Evolutionary conservation across 2,888 invertebrate species (phyloP).

Genomic region (Apoderus coryli): DNA sequence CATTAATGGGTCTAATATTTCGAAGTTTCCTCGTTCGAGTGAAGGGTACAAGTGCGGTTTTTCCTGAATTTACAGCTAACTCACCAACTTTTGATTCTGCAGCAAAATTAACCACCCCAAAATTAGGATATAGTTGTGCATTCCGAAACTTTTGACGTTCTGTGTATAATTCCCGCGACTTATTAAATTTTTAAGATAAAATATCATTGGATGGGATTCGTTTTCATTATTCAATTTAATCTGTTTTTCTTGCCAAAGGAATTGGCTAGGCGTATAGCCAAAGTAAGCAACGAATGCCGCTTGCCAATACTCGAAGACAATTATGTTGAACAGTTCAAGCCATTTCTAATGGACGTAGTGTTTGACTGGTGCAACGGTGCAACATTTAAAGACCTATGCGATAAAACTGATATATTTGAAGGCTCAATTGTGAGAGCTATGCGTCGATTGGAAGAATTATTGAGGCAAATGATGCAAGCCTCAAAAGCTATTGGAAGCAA

Average conservation of each 20-base stretch:
- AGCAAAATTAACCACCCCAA: too few species aligned
- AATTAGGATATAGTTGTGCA: too few species aligned
- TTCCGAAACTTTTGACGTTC: too few species aligned
- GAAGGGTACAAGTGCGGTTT: too few species aligned
- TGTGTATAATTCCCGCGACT: too few species aligned
- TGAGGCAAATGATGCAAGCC: conserved; percentile 88
- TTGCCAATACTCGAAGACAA: conserved; percentile 78
- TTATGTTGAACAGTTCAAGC: conserved; percentile 84
- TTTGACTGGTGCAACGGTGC: conserved; percentile 90
- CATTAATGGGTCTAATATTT: too few species aligned
- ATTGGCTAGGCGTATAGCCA: conserved; percentile 79
- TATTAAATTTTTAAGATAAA: too few species aligned
- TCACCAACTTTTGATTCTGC: too few species aligned
- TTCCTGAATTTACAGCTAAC: too few species aligned
- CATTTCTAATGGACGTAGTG: conserved; percentile 92
- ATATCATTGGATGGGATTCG: too few species aligned
- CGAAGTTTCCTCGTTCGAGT: too few species aligned
- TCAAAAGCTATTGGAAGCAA: conserved; percentile 91
- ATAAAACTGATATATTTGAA: conserved; percentile 93
- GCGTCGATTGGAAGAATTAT: conserved; percentile 88
- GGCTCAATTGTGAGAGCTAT: conserved; percentile 84
- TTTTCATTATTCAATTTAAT: too few species aligned
- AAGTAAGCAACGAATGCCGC: conserved; percentile 70
- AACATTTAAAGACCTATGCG: conserved; percentile 78
- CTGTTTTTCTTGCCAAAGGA: conserved; percentile 55